Evolutionary conservation across 2,797 vertebrate species (phyloP), one percentile per base, ranked within the genome.

Genomic region (Sylvia borin): DNA sequence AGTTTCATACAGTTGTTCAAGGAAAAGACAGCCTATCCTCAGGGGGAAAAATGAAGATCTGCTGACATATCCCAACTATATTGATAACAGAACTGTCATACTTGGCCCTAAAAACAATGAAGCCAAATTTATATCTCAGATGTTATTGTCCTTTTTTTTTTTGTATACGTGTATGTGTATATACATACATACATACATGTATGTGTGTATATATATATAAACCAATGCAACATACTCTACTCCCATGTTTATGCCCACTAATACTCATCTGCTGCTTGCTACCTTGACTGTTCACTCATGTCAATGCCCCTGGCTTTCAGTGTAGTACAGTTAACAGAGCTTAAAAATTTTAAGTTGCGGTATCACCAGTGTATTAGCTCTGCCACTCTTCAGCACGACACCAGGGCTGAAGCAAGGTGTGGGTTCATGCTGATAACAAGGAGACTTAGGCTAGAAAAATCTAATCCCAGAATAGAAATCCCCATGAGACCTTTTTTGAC

Each of bases 141-240:
- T 25, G 7, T 27, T 74, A n/a, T 3, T 19, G 12, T 22, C 1
- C 16, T 12, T 29, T 24, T 53, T 24, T 13, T 17, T 34, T 77
- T 55, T 57, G 9, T 8, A 14, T 5, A 3, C 8, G 11, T 50
- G 2, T 38, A 7, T 21, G 2, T 17, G 7, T 19, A 7, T 32
- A 11, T 14, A 10, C 6, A 47, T 43, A 16, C 17, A 15, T 27
- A 12, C 9, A 50, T 27, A 42, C 1, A 32, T 22, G 3, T 18
- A 7, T 20, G 16, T 34, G 7, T 7, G 6, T 10, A 25, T 25
- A 38, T 29, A 13, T 12, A 36, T 27, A 43, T 1, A 29, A 3
- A 13, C 12, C n/a, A 60, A 4, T 60, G 40, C 65, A 27, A 34
- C 5, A 4, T 34, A 11, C 20, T 57, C 32, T 34, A 26, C 62